Evolutionary conservation across 2,888 invertebrate species (phyloP), one percentile per base, ranked within the genome.

Genomic region (Tolmerus cingulatus): DNA sequence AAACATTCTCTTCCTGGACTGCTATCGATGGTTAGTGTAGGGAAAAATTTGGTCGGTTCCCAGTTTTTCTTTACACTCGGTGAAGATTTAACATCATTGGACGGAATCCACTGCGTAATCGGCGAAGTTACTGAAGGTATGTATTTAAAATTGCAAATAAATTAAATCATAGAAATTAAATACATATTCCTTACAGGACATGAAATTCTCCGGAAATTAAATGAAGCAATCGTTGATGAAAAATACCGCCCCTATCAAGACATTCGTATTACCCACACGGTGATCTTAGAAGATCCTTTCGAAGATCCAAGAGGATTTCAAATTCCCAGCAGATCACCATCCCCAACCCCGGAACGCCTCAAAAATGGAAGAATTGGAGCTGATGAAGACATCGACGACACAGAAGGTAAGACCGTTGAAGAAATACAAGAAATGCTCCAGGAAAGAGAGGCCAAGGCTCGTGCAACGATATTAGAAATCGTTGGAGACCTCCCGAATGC

Each of bases 401-500:
- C 96, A 0, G 95, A 96, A 89, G 98, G 98, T 0, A 97, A 97
- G 93, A 95, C 95, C n/a, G 94, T 94, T 57, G 95, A 95, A 89
- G 97, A 99, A 93, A 94, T 99, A 84, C 95, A 95, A 89, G 98
- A 98, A 93, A 95, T 97, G 92, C 94, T 97, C 89, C 96, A 97
- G 88, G 96, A 97, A 89, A 96, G 97, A 89, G 99, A 99, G 92
- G 99, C 99, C 0, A 97, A 97, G 93, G 98, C 99, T 1, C 94
- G 99, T 90, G 99, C 99, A 0, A 98, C 99, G 30, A 98, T 99
- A 90, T 94, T 99, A 66, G 99, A 99, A 94, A 99, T 99, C 94
- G 98, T 99, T 30, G 99, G 99, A 0, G 99, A 99, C 92, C 94
- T 99, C 87, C 99, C 99, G 0, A 97, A 98, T 93, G 99, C 98